A percentile compares a stretch with the other conserved stretches of the same genome.
phyloP scores from a whole-genome alignment of 2,113 vertebrate species.

The Ailuropoda melanoleuca region DNA sequence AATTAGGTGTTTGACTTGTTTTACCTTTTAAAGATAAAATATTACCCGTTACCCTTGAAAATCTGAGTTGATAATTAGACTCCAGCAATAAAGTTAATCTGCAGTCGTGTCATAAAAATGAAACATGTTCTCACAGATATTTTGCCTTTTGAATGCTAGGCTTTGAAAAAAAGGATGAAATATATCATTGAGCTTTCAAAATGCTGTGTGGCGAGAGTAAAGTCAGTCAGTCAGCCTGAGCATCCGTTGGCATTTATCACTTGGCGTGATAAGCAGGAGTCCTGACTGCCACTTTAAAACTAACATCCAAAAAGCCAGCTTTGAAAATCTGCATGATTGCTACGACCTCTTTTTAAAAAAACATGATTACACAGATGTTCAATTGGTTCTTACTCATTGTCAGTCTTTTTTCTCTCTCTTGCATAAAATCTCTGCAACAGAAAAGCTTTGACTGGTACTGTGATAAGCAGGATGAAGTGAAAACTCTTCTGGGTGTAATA shows the following conservation, averaged over 20 bases:
- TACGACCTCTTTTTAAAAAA: conserved; percentile 19
- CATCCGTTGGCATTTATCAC: conserved; percentile 23
- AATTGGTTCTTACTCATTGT: conserved; percentile 60
- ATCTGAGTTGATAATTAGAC: conserved; percentile 15
- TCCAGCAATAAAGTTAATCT: conserved; percentile 17
- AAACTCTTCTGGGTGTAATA: conserved; percentile 75
- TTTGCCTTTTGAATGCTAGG: conserved; percentile 37
- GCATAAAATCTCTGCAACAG: conserved; percentile 57
- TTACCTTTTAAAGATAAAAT: conserved; percentile 23
- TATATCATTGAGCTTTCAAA: neutral
- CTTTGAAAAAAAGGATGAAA: conserved; percentile 40
- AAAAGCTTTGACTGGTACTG: conserved; percentile 71
- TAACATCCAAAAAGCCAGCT: conserved; percentile 45
- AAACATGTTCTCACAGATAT: neutral
- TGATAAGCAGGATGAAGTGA: conserved; percentile 62
- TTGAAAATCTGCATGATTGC: neutral
- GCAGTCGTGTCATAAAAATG: neutral
- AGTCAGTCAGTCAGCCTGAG: neutral
- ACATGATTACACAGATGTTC: conserved; percentile 53
- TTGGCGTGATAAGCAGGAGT: neutral
- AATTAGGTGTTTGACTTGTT: neutral
- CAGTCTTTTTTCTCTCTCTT: conserved; percentile 25
- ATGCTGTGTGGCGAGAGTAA: neutral
- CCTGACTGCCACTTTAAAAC: neutral
- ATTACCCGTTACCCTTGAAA: neutral